phyloP scores from a whole-genome alignment of 2,888 invertebrate genomes.

The Arctia plantaginis region DNA sequence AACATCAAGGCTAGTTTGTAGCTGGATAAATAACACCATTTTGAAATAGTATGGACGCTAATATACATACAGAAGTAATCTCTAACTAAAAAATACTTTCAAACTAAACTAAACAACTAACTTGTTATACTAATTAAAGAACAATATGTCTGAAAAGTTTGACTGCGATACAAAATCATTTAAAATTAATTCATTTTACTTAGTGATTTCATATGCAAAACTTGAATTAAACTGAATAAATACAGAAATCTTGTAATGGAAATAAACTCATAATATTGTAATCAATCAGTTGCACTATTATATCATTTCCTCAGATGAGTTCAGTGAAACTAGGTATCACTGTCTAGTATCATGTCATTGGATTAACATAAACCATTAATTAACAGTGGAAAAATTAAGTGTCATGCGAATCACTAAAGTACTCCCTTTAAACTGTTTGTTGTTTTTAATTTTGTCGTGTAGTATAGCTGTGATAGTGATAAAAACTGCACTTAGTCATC shows the following conservation, averaged over 20 bases:
- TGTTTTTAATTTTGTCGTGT: neutral
- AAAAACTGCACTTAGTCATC: neutral
- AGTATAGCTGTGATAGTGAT: neutral
- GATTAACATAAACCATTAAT: conserved; percentile 23
- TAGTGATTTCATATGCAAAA: neutral
- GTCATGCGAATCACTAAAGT: conserved; percentile 8
- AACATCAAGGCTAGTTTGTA: neutral
- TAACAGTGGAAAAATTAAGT: conserved; percentile 13
- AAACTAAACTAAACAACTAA: too few relatives aligned
- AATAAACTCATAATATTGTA: neutral
- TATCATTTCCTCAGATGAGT: neutral
- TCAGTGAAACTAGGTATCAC: conserved; percentile 3
- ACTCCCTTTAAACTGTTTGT: neutral
- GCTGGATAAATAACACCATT: neutral
- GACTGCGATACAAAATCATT: neutral
- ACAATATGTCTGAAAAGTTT: neutral
- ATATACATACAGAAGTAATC: neutral
- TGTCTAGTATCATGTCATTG: conserved; percentile 2
- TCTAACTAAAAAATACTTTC: neutral
- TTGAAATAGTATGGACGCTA: neutral
- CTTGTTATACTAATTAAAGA: neutral
- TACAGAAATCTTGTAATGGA: neutral
- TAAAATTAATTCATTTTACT: neutral
- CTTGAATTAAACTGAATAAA: neutral
- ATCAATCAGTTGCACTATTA: conserved; percentile 5